Evolutionary conservation across 2,797 vertebrate genomes (phyloP), one percentile per base, ranked within the genome.

Genomic region (Ciconia nigra): DNA sequence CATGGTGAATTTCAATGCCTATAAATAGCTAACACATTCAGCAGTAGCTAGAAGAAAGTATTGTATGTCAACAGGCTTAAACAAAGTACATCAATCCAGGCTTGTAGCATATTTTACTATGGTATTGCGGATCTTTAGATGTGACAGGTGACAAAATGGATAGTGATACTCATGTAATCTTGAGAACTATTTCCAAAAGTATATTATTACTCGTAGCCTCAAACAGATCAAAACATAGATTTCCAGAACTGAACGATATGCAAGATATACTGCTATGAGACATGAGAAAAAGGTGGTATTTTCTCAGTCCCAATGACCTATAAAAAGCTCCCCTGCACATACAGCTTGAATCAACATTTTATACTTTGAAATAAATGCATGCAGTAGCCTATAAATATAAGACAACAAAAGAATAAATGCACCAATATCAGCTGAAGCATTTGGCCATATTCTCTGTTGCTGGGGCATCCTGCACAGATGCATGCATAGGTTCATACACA

Each of bases 1-100:
- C 92, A 85, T 41, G 52, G 74, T 62, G 70, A 89, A 89, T 93
- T 91, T 90, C 95, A 94, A 80, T 89, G 57, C 72, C 96, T 96
- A 96, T 95, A 95, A 97, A 97, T 97, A 97, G 95, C 93, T 94
- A 87, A 82, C 52, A 61, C 83, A 72, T 81, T 77, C 93, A 96
- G 88, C 94, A 96, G 90, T 44, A 97, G 92, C 96, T 93, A 93
- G 91, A 95, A 95, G 96, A 91, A 95, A 95, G 82, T 90, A 96
- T 88, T 95, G 83, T 92, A 87, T 83, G 86, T 94, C 96, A 93
- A 94, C 90, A 94, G 76, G 61, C 73, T 92, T 88, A 89, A 95
- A 95, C 70, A 93, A 91, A 96, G 70, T 61, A 86, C 52, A 89
- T 89, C 84, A 91, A 78, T 89, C 51, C 72, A 83, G 66, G 54